Percentiles rank a stretch among this genome's conserved stretches.
phyloP scores from a whole-genome alignment of 2,797 vertebrate species.

The Sphenodon punctatus region DNA sequence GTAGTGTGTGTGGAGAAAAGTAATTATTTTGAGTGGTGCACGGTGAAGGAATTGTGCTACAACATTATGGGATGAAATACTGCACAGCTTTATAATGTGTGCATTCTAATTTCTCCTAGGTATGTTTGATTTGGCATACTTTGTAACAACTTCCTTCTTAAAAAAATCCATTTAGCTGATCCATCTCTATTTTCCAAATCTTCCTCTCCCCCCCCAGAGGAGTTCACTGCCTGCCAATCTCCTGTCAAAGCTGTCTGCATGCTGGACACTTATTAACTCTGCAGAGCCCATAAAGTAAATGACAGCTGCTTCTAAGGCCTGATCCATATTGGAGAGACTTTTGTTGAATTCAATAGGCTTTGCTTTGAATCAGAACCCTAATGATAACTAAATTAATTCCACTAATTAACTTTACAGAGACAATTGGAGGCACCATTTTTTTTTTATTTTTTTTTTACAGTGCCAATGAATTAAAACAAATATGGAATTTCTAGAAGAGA shows the following conservation, averaged over 20 bases:
- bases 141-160: too few relatives aligned
- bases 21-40: too few relatives aligned
- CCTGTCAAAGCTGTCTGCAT: constrained; percentile 10
- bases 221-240: not conserved
- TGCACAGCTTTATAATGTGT: not conserved
- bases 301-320: constrained; percentile 44
- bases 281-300: constrained; percentile 38
- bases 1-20: too few relatives aligned
- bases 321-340: constrained; percentile 52
- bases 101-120: not conserved
- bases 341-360: constrained; percentile 25
- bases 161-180: too few relatives aligned
- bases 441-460: constrained; percentile 8
- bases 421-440: accelerated
- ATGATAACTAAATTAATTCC: constrained; percentile 26
- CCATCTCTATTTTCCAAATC: not conserved
- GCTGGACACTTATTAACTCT: constrained; percentile 63
- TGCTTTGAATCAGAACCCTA: constrained; percentile 7
- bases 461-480: not conserved
- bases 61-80: not conserved
- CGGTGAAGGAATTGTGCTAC: not conserved
- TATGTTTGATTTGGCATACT: too few relatives aligned
- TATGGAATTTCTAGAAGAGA: not conserved
- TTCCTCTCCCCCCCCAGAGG: not conserved
- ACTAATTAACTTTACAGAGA: constrained; percentile 38